These are phyloP conservation scores for Eledona agricola DNA, from an alignment of 2,888 invertebrate species.

Conservation along the genomic window DNA sequence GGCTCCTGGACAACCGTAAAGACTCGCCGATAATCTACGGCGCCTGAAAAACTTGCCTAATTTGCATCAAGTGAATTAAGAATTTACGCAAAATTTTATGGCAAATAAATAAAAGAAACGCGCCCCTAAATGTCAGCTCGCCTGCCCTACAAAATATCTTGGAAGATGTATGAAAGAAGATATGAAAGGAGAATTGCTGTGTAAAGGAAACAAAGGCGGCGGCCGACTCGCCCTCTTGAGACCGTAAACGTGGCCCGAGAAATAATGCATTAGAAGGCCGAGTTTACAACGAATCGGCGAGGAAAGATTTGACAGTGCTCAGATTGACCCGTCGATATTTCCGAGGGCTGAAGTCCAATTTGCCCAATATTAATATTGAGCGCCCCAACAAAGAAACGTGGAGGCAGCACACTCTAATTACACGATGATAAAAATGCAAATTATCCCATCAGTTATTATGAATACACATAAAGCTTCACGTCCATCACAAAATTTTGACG, in stretches of 20 bases:
- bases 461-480: constrained; percentile 13
- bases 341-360: neutral
- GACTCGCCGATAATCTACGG: constrained; percentile 42
- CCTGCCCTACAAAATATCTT: constrained; percentile 56
- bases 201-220: constrained; percentile 59
- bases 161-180: constrained; percentile 59
- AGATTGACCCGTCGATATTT: constrained; percentile 28
- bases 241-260: constrained; percentile 52
- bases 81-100: constrained; percentile 56
- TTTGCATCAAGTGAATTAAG: constrained; percentile 48
- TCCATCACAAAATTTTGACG: too few species aligned
- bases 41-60: neutral
- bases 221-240: constrained; percentile 52
- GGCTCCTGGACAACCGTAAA: constrained; percentile 41
- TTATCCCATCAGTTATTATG: constrained; percentile 10
- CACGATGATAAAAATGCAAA: constrained; percentile 21
- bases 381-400: constrained; percentile 11
- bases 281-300: constrained; percentile 33
- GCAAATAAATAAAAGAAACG: constrained; percentile 57
- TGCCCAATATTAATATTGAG: neutral
- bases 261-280: constrained; percentile 51
- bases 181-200: constrained; percentile 61
- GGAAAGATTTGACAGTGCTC: constrained; percentile 26
- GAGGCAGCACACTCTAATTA: constrained; percentile 10
- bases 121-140: constrained; percentile 55